Conservation (phyloP, 2,888 invertebrate species). For the Melanargia galathea region DNA sequence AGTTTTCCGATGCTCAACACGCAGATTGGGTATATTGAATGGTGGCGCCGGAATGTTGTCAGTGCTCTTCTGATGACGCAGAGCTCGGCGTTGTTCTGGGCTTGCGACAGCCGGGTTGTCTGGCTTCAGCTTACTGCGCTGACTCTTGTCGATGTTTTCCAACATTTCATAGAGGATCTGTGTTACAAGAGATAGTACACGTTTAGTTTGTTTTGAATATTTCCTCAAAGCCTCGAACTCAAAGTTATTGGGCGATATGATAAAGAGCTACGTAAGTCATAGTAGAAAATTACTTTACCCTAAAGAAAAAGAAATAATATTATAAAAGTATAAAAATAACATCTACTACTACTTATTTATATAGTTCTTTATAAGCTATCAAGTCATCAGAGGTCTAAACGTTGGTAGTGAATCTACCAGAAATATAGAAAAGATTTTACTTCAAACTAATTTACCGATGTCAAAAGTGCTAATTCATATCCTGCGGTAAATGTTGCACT, state of each 20-base stretch:
- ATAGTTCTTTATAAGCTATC: too few relatives aligned
- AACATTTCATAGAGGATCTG: constrained; percentile 96
- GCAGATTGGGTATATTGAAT: constrained; percentile 93
- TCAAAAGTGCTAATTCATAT: constrained; percentile 17
- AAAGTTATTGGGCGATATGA: too few relatives aligned
- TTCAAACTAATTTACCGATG: too few relatives aligned
- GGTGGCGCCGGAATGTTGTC: constrained; percentile 93
- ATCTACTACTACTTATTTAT: too few relatives aligned
- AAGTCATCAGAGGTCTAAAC: too few relatives aligned
- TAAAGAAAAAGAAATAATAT: too few relatives aligned
- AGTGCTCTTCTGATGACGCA: constrained; percentile 91
- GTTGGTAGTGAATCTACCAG: too few relatives aligned
- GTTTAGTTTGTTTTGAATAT: neutral
- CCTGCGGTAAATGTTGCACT: constrained; percentile 29
- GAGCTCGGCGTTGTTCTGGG: constrained; percentile 87
- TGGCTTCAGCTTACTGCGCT: constrained; percentile 93
- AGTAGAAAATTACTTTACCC: too few relatives aligned
- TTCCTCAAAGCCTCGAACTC: too few relatives aligned
- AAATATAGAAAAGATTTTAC: too few relatives aligned
- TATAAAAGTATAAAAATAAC: too few relatives aligned
- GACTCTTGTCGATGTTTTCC: constrained; percentile 92
- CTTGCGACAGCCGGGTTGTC: constrained; percentile 89
- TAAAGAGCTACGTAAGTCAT: too few relatives aligned
- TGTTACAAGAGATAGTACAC: constrained; percentile 26
- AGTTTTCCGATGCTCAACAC: constrained; percentile 93